These are phyloP conservation scores for Sthenelais limicola DNA, from an alignment of 2,888 invertebrate species.

Conservation along the genomic window DNA sequence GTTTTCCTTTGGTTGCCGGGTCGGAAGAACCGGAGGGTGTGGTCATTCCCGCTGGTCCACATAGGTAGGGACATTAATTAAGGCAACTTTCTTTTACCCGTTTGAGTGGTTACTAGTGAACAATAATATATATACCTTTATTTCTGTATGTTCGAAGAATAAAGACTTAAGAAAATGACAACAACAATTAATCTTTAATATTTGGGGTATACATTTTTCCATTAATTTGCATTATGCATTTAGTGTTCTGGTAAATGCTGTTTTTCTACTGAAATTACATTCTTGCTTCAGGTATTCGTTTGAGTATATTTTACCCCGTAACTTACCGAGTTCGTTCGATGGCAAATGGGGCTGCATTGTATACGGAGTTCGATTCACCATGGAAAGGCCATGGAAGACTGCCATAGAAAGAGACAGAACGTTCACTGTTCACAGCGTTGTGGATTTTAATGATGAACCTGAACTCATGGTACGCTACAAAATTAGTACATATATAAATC, in stretches of 20 bases:
- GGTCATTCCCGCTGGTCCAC: conserved; percentile 23
- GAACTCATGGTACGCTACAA: conserved; percentile 23
- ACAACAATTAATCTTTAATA: no score
- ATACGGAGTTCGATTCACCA: conserved; percentile 32
- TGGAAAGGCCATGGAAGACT: conserved; percentile 27
- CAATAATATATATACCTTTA: no score
- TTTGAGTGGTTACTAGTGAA: no score
- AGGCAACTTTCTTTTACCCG: no score
- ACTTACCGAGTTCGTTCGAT: conserved; percentile 25
- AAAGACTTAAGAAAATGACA: no score
- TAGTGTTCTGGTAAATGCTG: no score
- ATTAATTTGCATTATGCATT: no score
- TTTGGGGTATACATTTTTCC: no score
- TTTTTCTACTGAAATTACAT: no score
- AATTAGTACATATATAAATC: no score
- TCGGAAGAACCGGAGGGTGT: conserved; percentile 34
- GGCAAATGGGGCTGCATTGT: conserved; percentile 22
- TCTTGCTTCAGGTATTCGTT: conserved; percentile 4
- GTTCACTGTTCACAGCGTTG: conserved; percentile 22
- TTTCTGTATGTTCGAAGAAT: no score
- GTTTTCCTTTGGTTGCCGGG: conserved; percentile 18
- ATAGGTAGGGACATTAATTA: no score
- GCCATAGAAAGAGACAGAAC: conserved; percentile 11
- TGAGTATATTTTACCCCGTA: conserved; percentile 28
- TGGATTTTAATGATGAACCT: conserved; percentile 27